Evolutionary conservation across 2,113 vertebrate species (phyloP), one percentile per base, ranked within the genome.

Genomic region (Tragelaphus imberbis): DNA sequence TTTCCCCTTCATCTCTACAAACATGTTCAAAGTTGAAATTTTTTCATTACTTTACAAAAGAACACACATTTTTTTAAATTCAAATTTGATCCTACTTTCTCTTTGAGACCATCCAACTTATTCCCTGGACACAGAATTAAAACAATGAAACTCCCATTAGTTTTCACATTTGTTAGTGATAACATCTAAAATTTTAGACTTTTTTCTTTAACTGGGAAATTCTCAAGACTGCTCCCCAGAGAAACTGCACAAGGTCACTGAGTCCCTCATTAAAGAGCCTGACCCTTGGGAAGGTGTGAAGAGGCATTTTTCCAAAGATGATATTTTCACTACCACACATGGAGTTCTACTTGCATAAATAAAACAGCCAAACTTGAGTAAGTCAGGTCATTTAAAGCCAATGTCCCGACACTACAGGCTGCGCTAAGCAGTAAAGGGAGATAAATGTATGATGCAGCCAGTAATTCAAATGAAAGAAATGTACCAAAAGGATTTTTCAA

Each of bases 141-240:
- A 98, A 96, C 97, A 98, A 97, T 96, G 58, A 97, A 98, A 97
- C n/a, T 85, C 88, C 53, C 95, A 97, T 98, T 98, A 97, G 93
- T 97, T 97, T 97, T 92, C 95, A 84, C 61, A 93, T 90, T 96
- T 81, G 84, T 97, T 97, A 97, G 63, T 91, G 93, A 97, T 96
- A 97, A 91, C 95, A 96, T 97, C 97, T 98, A 95, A 96, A 96
- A 90, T 97, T 97, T 97, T 95, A 98, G 93, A 95, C 96, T 92
- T 97, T 92, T 97, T 94, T 53, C 47, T 96, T 91, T 93, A 95
- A 86, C 68, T 68, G 89, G 56, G 44, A 97, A 97, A 87, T 92
- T 97, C 94, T 97, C 61, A 88, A 95, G 88, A 65, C 61, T 14
- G 1, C n/a, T 97, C 91, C 90, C 91, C 2, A 58, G 95, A 97